These are phyloP conservation scores for Alca torda DNA, from an alignment of 2,797 vertebrate genomes.

Conservation along the genomic window DNA sequence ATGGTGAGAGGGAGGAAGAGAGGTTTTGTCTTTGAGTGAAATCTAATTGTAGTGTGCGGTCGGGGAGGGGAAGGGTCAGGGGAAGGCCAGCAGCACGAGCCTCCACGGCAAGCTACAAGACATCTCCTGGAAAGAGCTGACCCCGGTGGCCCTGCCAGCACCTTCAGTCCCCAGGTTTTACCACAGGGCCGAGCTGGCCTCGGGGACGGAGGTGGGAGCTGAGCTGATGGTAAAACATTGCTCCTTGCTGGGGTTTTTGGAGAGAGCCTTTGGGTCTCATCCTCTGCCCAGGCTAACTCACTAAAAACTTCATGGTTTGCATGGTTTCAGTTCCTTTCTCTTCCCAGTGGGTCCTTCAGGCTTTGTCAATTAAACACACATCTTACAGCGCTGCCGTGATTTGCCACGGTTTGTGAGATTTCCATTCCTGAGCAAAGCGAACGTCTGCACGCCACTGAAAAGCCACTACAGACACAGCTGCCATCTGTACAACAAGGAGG, in stretches of 20 bases:
- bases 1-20: conserved; percentile 5
- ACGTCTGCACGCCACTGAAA: background rate
- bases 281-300: background rate
- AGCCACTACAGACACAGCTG: background rate
- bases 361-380: background rate
- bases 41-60: conserved; percentile 5
- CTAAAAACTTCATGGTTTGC: background rate
- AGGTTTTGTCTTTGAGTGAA: conserved; percentile 63
- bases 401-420: background rate
- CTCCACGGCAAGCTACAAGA: background rate
- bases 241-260: background rate
- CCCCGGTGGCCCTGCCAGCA: fast-evolving
- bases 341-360: background rate
- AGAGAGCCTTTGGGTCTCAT: background rate
- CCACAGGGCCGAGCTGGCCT: fast-evolving
- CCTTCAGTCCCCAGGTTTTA: background rate
- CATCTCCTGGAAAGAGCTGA: background rate
- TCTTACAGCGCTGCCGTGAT: background rate
- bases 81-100: conserved; percentile 1
- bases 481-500: background rate
- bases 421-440: background rate
- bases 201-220: background rate
- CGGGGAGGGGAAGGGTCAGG: conserved; percentile 4
- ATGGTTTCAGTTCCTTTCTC: background rate
- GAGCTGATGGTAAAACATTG: background rate